These are phyloP conservation scores for Catostomus latipinnis DNA, from an alignment of 2,797 vertebrate species.

Conservation along the genomic window DNA sequence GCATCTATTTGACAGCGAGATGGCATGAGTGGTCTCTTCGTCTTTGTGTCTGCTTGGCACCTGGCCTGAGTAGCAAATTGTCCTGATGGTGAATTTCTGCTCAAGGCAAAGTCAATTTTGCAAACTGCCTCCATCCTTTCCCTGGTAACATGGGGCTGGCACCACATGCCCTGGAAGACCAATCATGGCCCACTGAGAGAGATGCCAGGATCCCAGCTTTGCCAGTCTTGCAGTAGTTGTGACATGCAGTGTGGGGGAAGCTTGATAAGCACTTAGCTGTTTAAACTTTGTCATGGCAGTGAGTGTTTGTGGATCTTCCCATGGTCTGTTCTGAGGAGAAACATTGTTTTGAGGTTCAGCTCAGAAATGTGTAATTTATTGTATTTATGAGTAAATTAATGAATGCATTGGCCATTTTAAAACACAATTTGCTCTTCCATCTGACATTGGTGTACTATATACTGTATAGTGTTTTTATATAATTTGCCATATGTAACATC, in stretches of 20 bases:
- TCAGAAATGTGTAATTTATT: too few species aligned
- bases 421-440: constrained; percentile 4
- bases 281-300: background rate
- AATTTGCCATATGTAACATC: background rate
- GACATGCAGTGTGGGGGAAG: background rate
- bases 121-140: constrained; percentile 5
- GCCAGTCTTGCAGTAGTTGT: constrained; percentile 8
- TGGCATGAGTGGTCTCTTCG: background rate
- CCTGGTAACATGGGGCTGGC: constrained; percentile 18
- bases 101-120: constrained; percentile 34
- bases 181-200: background rate
- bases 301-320: constrained; percentile 2
- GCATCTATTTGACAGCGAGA: background rate
- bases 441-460: constrained; percentile 9
- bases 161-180: background rate
- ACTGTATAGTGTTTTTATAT: constrained; percentile 8
- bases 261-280: background rate
- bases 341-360: background rate
- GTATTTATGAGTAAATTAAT: background rate
- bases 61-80: constrained; percentile 28
- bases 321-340: background rate
- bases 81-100: background rate
- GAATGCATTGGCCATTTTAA: background rate
- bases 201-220: background rate
- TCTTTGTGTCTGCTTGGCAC: constrained; percentile 14